phyloP scores from a whole-genome alignment of 2,888 invertebrate species.

The Argyra leucocephala region DNA sequence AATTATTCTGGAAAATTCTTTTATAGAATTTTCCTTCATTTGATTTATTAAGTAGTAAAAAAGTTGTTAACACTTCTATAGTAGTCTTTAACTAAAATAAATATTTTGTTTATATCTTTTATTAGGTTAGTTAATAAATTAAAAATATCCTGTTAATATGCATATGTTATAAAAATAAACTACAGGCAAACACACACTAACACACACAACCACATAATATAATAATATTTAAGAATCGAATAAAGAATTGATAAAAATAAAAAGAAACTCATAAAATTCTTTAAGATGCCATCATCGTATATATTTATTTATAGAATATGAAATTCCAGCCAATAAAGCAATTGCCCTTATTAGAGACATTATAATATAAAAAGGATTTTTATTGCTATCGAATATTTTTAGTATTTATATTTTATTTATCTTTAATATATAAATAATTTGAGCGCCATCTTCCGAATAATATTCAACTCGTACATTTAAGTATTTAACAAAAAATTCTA shows the following conservation, averaged over 20 bases:
- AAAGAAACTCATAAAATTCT: neutral
- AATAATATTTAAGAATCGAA: too few species aligned
- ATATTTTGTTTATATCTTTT: neutral
- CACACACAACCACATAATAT: too few species aligned
- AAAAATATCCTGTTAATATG: neutral
- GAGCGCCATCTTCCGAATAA: too few species aligned
- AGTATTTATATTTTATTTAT: neutral
- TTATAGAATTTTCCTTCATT: neutral
- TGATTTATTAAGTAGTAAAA: constrained; percentile 3
- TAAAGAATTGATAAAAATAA: neutral
- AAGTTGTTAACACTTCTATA: constrained; percentile 2
- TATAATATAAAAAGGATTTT: neutral
- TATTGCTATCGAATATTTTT: neutral
- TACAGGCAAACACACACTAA: too few species aligned
- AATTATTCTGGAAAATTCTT: too few species aligned
- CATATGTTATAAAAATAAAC: too few species aligned
- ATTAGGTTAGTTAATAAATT: neutral
- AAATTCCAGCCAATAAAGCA: neutral
- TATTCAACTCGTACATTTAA: too few species aligned
- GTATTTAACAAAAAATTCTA: too few species aligned
- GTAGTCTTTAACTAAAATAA: neutral
- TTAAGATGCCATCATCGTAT: neutral
- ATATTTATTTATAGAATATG: neutral
- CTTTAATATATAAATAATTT: neutral
- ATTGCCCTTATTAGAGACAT: neutral